Evolutionary conservation across 2,113 vertebrate genomes (phyloP), one percentile per base, ranked within the genome.

Genomic region (Synodontis membranacea): DNA sequence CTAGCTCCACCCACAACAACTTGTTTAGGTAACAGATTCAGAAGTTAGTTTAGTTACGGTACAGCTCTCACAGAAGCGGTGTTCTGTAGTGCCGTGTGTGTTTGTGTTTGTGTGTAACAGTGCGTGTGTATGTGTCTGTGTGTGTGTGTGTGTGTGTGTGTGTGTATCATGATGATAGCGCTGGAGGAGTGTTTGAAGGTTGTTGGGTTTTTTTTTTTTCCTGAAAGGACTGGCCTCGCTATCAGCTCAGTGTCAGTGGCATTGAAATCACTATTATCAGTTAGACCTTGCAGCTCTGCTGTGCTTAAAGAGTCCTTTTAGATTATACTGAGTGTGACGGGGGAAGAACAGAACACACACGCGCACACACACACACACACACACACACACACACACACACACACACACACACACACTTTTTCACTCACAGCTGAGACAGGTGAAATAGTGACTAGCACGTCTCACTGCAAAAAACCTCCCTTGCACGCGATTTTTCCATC

Each of bases 251-350:
- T 46, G 86, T 87, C 86, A 64, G 72, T 34, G 86, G 56, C 86
- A 87, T 83, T 83, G 84, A 89, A 89, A 89, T 88, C 80, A 50
- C 76, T 84, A 86, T 89, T 66, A 89, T 88, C 84, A 88, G 64
- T 86, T 37, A 46, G 84, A 89, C 80, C 80, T 85, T 83, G 80
- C 62, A 44, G 52, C 70, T 80, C 78, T 79, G 86, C 64, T 68
- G 52, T 66, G 31, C 84, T 88, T 84, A 79, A 86, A 83, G 74
- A 83, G 84, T 76, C 60, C 72, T 87, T 80, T 76, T 82, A 80
- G 80, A 87, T 86, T 87, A 85, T 87, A 82, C 72, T 39, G 54
- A 42, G 39, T 80, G 80, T 56, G 48, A 37, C 48, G 37, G 44
- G 78, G 78, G 52, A 80, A 42, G 74, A 78, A 14, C 42, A 23